Evolutionary conservation across 2,113 vertebrate genomes (phyloP).

Genomic region (Erythrolamprus reginae): DNA sequence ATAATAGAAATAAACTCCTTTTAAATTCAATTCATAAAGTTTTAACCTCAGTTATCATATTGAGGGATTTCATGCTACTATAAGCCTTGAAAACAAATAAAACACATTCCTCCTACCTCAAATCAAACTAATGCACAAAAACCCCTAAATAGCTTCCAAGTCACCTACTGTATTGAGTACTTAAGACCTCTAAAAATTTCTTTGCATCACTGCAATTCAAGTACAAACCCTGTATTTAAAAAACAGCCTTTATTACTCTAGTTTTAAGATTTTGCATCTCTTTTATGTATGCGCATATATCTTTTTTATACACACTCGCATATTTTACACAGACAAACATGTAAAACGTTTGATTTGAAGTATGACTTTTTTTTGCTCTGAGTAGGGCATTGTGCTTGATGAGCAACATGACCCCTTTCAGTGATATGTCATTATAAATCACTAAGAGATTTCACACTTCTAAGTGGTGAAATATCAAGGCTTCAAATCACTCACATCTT

Average conservation of each 20-base stretch:
- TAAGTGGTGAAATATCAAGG: neutral
- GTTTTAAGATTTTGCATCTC: neutral
- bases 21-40: neutral
- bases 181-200: neutral
- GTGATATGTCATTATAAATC: constrained; percentile 9
- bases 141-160: neutral
- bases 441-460: neutral
- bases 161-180: neutral
- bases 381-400: neutral
- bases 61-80: neutral
- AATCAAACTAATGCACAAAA: neutral
- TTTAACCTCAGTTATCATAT: neutral
- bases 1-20: neutral
- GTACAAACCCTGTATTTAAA: neutral
- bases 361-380: neutral
- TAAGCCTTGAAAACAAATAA: neutral
- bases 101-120: neutral
- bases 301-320: neutral
- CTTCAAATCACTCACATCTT: neutral
- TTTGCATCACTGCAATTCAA: neutral
- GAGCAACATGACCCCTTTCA: neutral
- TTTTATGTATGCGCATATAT: neutral
- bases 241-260: neutral
- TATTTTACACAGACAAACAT: neutral
- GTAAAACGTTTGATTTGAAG: too few species aligned